These are phyloP conservation scores for Oryzias melastigma DNA, from an alignment of 2,113 vertebrate genomes.

Conservation along the genomic window DNA sequence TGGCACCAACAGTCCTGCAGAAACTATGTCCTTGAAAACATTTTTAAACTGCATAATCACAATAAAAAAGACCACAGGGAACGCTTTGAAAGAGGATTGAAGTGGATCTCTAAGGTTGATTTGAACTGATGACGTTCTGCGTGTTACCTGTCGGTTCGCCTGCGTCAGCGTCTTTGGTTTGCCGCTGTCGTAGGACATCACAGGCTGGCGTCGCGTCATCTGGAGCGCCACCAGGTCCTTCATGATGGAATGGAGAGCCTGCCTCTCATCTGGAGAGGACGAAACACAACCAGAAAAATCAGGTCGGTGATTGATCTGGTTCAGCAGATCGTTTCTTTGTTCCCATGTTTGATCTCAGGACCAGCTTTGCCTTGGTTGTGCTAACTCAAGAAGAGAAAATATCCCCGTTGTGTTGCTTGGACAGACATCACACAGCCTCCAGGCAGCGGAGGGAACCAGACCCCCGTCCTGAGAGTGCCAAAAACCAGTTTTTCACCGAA, in stretches of 20 bases:
- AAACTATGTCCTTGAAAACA: too few relatives aligned
- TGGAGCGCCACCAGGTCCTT: constrained; percentile 97
- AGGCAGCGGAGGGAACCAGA: constrained; percentile 53
- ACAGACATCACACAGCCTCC: constrained; percentile 70
- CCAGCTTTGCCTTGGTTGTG: constrained; percentile 54
- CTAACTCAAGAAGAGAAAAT: constrained; percentile 64
- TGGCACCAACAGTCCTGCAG: too few relatives aligned
- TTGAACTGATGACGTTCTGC: too few relatives aligned
- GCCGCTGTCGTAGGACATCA: constrained; percentile 81
- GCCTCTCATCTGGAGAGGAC: constrained; percentile 85
- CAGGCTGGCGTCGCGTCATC: constrained; percentile 87
- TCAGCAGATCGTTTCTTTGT: constrained; percentile 12
- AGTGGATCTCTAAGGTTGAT: too few relatives aligned
- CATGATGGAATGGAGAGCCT: constrained; percentile 99
- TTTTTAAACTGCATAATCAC: too few relatives aligned
- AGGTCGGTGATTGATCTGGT: too few relatives aligned
- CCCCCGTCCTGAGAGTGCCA: constrained; percentile 23
- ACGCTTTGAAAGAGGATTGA: too few relatives aligned
- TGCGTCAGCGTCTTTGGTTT: constrained; percentile 82
- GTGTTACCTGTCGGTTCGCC: constrained; percentile 88
- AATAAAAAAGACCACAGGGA: too few relatives aligned
- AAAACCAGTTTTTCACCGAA: constrained; percentile 51
- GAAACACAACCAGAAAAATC: too few relatives aligned
- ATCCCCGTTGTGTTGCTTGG: constrained; percentile 77
- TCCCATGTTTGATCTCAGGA: constrained; percentile 75